Evolutionary conservation across 2,797 vertebrate genomes (phyloP).

Genomic region (Pseudochirops corinnae): DNA sequence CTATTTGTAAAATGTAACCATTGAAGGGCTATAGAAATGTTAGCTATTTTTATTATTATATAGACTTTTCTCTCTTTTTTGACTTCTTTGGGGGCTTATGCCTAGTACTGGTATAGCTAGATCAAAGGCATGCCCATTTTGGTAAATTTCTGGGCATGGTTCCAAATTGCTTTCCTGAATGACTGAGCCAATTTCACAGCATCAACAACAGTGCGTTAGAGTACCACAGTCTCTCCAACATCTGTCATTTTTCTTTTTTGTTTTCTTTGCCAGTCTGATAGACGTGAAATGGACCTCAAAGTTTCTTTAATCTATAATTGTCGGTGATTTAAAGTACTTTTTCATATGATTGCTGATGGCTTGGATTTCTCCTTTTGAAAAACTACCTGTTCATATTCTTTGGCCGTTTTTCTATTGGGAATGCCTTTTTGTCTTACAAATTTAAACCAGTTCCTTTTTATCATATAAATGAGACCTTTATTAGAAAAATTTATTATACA

Average conservation of each 20-base stretch:
- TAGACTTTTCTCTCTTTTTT: neutral
- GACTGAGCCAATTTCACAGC: neutral
- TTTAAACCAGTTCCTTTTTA: neutral
- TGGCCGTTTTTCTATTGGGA: neutral
- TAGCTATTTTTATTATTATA: neutral
- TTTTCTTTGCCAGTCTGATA: neutral
- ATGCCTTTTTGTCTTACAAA: neutral
- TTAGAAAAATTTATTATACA: neutral
- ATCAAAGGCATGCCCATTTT: neutral
- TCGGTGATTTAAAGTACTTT: neutral
- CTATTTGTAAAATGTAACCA: neutral
- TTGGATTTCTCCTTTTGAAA: neutral
- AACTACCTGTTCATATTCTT: neutral
- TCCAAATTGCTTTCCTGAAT: neutral
- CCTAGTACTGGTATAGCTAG: neutral
- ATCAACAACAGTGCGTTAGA: neutral
- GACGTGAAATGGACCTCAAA: neutral
- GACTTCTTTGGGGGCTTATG: neutral
- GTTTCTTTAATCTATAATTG: neutral
- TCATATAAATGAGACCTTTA: neutral
- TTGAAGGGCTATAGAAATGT: neutral
- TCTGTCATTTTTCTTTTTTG: neutral
- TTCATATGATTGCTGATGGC: neutral
- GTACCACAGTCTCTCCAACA: neutral
- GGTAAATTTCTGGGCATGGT: neutral